Percentiles rank a stretch among this genome's conserved stretches.
phyloP scores from a whole-genome alignment of 2,113 vertebrate species.

The Hypomesus transpacificus region DNA sequence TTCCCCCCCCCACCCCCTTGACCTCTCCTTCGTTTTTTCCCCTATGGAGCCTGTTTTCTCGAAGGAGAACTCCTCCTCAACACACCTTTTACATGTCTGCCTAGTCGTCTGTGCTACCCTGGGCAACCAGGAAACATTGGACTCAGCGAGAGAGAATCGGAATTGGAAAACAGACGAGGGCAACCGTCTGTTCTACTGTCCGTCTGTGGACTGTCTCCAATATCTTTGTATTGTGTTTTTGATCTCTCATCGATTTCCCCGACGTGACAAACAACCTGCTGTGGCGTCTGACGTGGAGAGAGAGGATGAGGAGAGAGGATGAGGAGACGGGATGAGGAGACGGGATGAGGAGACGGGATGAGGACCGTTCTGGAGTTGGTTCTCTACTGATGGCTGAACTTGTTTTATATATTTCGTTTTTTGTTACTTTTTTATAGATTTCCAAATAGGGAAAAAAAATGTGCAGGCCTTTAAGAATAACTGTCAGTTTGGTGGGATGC shows the following conservation, averaged over 20 bases:
- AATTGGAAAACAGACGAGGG: not conserved
- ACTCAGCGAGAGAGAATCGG: not conserved
- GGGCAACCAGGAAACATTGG: not conserved
- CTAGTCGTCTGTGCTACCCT: not conserved
- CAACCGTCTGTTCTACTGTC: constrained; percentile 79
- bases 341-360: constrained; percentile 23
- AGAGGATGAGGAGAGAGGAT: constrained; percentile 24
- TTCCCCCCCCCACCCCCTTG: constrained; percentile 14
- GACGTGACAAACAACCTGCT: constrained; percentile 58
- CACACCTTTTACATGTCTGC: not conserved
- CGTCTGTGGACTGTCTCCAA: constrained; percentile 75
- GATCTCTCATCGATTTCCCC: constrained; percentile 55
- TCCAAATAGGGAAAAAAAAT: constrained; percentile 42
- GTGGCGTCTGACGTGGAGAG: constrained; percentile 64
- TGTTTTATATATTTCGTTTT: constrained; percentile 62
- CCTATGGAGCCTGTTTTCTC: not conserved
- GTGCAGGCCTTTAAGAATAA: constrained; percentile 52
- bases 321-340: constrained; percentile 14
- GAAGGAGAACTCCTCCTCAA: not conserved
- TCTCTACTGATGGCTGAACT: constrained; percentile 48
- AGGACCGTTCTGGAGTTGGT: constrained; percentile 20
- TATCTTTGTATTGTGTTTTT: constrained; percentile 38
- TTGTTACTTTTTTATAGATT: constrained; percentile 67
- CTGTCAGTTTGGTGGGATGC: constrained; percentile 42
- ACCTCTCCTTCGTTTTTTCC: not conserved